phyloP scores from a whole-genome alignment of 1,140 invertebrate genomes.

The Philotrypesis tridentata region DNA sequence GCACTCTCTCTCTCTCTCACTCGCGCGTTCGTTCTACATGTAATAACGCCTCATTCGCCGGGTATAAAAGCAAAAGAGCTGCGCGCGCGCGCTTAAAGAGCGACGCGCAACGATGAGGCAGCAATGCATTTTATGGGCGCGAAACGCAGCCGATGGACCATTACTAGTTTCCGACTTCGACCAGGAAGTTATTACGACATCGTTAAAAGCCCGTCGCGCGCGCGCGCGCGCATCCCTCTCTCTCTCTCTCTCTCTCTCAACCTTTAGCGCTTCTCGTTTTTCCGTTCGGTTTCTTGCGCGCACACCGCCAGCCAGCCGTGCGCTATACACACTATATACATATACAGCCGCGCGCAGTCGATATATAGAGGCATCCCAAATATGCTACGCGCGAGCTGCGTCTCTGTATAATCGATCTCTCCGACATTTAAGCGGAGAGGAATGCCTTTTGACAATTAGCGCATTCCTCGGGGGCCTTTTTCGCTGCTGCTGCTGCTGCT shows the following conservation, averaged over 20 bases:
- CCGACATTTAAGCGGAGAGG: neutral
- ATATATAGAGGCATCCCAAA: neutral
- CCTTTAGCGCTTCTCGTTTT: neutral
- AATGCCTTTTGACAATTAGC: conserved; percentile 4
- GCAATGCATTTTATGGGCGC: conserved; percentile 60
- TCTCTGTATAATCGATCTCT: neutral
- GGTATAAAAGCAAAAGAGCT: conserved; percentile 55
- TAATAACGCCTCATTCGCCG: conserved; percentile 62
- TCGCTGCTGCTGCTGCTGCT: too few species aligned
- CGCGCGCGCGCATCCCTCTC: neutral
- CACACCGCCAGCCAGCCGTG: too few species aligned
- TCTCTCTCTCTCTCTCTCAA: neutral
- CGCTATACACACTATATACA: too few species aligned
- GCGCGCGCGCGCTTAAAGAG: conserved; percentile 49
- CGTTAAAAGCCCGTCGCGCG: conserved; percentile 55
- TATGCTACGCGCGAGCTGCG: neutral
- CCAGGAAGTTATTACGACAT: conserved; percentile 67
- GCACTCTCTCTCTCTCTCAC: too few species aligned
- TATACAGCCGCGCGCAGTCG: neutral
- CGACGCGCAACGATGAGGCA: conserved; percentile 55
- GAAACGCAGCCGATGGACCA: conserved; percentile 64
- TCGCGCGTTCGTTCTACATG: conserved; percentile 47
- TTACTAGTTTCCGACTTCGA: conserved; percentile 59
- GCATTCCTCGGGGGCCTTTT: neutral
- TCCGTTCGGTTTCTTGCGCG: neutral